A percentile compares a stretch with the other conserved stretches of the same genome.
Evolutionary conservation across 2,113 vertebrate species (phyloP).

Genomic region (Platichthys stellatus): DNA sequence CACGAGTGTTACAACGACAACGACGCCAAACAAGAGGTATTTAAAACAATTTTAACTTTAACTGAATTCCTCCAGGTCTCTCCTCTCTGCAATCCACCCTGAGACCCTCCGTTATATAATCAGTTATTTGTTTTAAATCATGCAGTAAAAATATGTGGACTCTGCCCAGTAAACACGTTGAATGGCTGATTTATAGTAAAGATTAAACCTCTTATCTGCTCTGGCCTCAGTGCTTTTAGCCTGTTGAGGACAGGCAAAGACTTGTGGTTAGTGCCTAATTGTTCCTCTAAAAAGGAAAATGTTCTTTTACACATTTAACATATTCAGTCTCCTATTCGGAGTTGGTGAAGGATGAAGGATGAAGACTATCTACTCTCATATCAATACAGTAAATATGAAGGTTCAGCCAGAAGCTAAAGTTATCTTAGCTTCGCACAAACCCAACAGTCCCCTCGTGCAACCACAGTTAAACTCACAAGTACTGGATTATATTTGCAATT

Average conservation of each 20-base stretch:
- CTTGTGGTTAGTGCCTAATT: neutral
- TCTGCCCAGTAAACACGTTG: neutral
- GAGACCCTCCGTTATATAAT: constrained; percentile 15
- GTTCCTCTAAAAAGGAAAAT: neutral
- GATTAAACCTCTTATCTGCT: neutral
- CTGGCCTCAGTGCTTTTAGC: neutral
- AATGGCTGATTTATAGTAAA: neutral
- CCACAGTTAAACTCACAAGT: no score
- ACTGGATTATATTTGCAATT: no score
- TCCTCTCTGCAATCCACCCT: constrained; percentile 4
- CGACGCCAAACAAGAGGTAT: constrained; percentile 90
- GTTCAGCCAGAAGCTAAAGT: no score
- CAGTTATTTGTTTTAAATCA: neutral
- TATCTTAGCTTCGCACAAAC: no score
- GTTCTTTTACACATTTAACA: no score
- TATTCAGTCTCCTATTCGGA: no score
- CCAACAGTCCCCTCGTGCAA: no score
- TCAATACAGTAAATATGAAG: no score
- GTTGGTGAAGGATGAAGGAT: no score
- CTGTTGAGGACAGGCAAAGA: neutral
- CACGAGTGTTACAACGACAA: constrained; percentile 93
- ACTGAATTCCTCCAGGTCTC: constrained; percentile 10
- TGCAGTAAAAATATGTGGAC: neutral
- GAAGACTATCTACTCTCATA: no score
- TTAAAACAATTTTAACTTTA: constrained; percentile 1